A percentile compares a stretch with the other conserved stretches of the same genome.
Conservation (phyloP, 2,113 vertebrate genomes). For the Sturnus vulgaris region DNA sequence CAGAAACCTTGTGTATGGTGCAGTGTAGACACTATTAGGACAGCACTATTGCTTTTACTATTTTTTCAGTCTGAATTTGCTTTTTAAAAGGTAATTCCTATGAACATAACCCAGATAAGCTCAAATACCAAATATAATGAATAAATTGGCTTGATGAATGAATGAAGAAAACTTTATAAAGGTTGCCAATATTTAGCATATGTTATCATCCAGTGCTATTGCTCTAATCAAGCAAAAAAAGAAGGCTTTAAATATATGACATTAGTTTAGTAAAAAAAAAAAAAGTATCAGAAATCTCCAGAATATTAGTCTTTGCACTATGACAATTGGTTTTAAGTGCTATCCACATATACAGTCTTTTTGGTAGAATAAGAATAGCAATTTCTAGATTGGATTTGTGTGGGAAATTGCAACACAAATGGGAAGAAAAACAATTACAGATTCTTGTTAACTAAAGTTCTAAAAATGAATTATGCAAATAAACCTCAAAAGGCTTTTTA, state of each 20-base stretch:
- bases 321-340: conserved; percentile 7
- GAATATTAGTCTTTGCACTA: neutral
- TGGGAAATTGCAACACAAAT: conserved; percentile 68
- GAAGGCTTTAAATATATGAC: neutral
- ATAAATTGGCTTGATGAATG: neutral
- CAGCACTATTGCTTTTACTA: neutral
- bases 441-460: conserved; percentile 72
- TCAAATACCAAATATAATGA: neutral
- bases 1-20: neutral
- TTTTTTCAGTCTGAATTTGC: neutral
- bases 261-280: neutral
- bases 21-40: neutral
- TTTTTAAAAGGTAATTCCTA: neutral
- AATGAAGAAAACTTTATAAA: neutral
- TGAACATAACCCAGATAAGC: neutral
- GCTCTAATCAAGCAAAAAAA: neutral
- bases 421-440: conserved; percentile 69
- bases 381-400: conserved; percentile 67
- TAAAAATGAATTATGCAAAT: conserved; percentile 77
- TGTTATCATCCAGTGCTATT: neutral
- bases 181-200: neutral
- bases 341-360: conserved; percentile 11
- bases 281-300: neutral
- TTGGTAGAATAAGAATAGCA: conserved; percentile 51
- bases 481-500: conserved; percentile 54